A percentile compares a stretch with the other conserved stretches of the same genome.
phyloP scores from a whole-genome alignment of 2,888 invertebrate genomes.

The Rhaphigaster nebulosa region DNA sequence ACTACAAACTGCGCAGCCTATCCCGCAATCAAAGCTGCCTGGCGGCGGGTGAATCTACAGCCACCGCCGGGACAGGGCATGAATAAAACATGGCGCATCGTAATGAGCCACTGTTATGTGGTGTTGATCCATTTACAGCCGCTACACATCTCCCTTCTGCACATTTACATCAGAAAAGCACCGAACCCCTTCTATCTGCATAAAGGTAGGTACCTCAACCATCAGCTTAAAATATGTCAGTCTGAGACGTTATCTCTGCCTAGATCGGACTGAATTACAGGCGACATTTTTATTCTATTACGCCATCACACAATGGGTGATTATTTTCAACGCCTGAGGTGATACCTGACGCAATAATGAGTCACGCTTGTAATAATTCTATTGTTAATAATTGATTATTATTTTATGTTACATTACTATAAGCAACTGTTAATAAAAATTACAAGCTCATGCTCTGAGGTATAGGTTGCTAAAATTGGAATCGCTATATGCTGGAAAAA shows the following conservation, averaged over 20 bases:
- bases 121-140: slow-evolving; percentile 57
- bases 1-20: not conserved
- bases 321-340: not conserved
- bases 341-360: not conserved
- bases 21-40: slow-evolving; percentile 8
- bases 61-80: not conserved
- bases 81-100: slow-evolving; percentile 54
- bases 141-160: slow-evolving; percentile 12
- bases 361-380: too few species aligned
- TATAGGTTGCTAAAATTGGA: too few species aligned
- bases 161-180: slow-evolving; percentile 57
- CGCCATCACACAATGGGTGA: not conserved
- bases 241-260: not conserved
- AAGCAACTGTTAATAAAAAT: too few species aligned
- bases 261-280: not conserved
- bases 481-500: too few species aligned
- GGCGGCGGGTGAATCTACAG: not conserved
- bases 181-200: slow-evolving; percentile 18
- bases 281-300: not conserved
- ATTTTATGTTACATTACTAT: too few species aligned
- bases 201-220: not conserved
- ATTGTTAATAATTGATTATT: too few species aligned
- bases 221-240: not conserved
- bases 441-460: too few species aligned
- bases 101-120: slow-evolving; percentile 53